These are phyloP conservation scores for Phaedon cochleariae DNA, from an alignment of 2,888 invertebrate genomes.

Conservation along the genomic window DNA sequence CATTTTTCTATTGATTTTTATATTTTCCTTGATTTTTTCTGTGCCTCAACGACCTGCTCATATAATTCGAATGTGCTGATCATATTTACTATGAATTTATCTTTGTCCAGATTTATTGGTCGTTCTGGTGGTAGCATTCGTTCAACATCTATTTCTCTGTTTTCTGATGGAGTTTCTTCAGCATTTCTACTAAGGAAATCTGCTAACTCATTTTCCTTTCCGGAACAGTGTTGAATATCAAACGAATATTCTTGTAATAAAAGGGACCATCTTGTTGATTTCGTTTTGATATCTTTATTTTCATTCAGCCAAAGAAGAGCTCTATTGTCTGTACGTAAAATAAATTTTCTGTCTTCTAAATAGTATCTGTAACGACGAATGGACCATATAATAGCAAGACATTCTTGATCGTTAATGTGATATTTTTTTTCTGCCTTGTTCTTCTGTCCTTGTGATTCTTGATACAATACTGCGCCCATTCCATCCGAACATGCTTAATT, in stretches of 20 bases:
- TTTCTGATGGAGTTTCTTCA: background rate
- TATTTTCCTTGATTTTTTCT: no score
- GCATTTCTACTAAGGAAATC: background rate
- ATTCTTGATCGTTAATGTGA: constrained; percentile 39
- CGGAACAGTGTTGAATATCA: background rate
- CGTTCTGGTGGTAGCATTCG: background rate
- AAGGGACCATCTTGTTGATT: constrained; percentile 27
- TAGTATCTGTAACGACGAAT: constrained; percentile 26
- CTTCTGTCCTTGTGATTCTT: background rate
- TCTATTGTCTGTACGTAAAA: constrained; percentile 28
- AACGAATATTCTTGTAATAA: constrained; percentile 27
- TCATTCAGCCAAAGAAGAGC: background rate
- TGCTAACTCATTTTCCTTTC: background rate
- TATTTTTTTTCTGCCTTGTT: constrained; percentile 19
- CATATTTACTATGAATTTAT: no score
- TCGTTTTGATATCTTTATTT: constrained; percentile 19
- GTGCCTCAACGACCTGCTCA: no score
- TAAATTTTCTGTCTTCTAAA: constrained; percentile 28
- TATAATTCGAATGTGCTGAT: no score
- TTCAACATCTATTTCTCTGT: background rate
- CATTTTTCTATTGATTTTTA: no score
- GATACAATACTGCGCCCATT: background rate
- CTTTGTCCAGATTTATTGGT: background rate
- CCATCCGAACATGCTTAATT: background rate
- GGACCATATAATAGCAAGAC: constrained; percentile 20